Evolutionary conservation across 2,888 invertebrate species (phyloP).

Genomic region (Drosophila macrospina): DNA sequence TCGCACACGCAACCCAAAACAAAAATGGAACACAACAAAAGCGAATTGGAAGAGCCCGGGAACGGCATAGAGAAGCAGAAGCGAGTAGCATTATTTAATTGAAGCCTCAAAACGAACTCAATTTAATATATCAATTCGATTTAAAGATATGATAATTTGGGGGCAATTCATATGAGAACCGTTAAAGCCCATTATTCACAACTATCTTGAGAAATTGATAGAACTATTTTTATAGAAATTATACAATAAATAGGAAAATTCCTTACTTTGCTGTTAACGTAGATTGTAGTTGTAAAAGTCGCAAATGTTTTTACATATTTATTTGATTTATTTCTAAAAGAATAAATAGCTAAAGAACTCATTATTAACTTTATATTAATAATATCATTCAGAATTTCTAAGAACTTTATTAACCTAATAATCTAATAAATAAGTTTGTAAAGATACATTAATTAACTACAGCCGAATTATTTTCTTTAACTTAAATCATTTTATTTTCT

Average conservation of each 20-base stretch:
- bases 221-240: too few species aligned
- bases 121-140: conserved; percentile 37
- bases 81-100: conserved; percentile 33
- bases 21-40: conserved; percentile 38
- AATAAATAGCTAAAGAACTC: too few species aligned
- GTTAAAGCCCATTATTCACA: not conserved
- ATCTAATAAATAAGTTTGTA: not conserved
- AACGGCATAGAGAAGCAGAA: not conserved
- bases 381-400: too few species aligned
- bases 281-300: not conserved
- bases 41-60: conserved; percentile 32
- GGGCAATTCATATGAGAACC: not conserved
- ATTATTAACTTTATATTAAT: too few species aligned
- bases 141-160: conserved; percentile 8
- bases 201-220: too few species aligned
- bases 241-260: too few species aligned
- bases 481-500: not conserved
- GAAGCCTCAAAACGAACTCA: conserved; percentile 33
- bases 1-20: conserved; percentile 77
- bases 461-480: too few species aligned
- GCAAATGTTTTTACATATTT: too few species aligned
- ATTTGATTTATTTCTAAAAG: too few species aligned
- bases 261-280: not conserved
- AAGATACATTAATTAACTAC: not conserved
- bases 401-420: too few species aligned